Evolutionary conservation across 2,113 vertebrate genomes (phyloP), one percentile per base, ranked within the genome.

Genomic region (Myrmecobius fasciatus): DNA sequence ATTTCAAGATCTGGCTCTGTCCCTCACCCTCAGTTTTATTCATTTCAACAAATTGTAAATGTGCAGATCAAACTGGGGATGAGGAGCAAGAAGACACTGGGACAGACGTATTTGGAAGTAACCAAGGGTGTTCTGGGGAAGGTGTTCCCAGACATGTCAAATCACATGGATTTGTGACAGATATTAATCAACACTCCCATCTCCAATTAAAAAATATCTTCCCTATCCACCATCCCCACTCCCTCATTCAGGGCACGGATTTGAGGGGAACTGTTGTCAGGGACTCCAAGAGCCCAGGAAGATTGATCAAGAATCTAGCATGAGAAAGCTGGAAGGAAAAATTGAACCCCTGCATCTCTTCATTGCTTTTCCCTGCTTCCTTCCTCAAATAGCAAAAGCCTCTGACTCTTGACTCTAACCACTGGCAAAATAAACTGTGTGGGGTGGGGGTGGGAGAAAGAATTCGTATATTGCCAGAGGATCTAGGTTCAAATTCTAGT

Each of bases 1-100:
- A 94, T 95, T 91, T 93, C 89, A 52, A 91, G 89, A 92, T 93
- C 93, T 88, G 88, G 93, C 60, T 91, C 43, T 56, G 90, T 92
- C 92, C 52, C 93, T 56, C n/a, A 94, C 56, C 97, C 94, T 92
- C 47, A 92, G 1, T 43, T 75, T 83, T 43, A 43, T 43, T 22
- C 67, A 43, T 83, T 83, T 83, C 67, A n/a, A 83, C n/a, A 20
- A 54, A n/a, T 48, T 43, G 51, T 11, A 24, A 43, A 90, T 26
- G 89, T 26, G n/a, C 52, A 43, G 20, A 43, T 43, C n/a, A 90
- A 60, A 28, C 60, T n/a, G 60, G 91, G 89, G 89, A 22, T 92
- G 25, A 24, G 56, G 91, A 5, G 94, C 92, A 67, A 94, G 89
- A 24, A 14, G 36, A 91, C 22, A n/a, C 36, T 83, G 36, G 14